Base-by-base conservation (phyloP, 2,888 invertebrate genomes). In the Acanthoscelides obtectus region DNA sequence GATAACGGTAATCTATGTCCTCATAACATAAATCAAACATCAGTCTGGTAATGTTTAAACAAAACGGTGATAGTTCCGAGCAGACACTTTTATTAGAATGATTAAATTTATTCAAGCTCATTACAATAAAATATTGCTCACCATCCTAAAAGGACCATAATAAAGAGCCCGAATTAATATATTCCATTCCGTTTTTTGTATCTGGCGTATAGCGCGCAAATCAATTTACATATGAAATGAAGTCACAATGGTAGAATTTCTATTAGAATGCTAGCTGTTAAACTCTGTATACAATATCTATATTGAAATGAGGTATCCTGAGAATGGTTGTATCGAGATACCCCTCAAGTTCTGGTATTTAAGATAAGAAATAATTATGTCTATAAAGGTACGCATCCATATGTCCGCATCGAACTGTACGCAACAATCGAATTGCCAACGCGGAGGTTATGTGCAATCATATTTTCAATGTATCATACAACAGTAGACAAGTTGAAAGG, bases 121-220 rank as follows among this genome's bases (percentile, higher is more conserved):
- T 74, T 74, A 73, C 71, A 72, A 74, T 74, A 74, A 73, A 71
- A 69, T 73, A 74, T 71, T 65, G 71, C 65, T 6, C 45, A 45
- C 45, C 45, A 45, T 45, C 45, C 45, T 12, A 45, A 12, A n/a
- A 45, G 45, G 45, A 45, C 45, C 17, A 45, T 45, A 45, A 45
- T 12, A 45, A 45, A 12, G 17, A 45, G 45, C 17, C 12, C 17
- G 5, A 6, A 45, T 45, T 45, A 45, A 45, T 45, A 45, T 45
- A 45, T 45, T 45, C 45, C 45, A 12, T 45, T 45, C 12, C 3
- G 6, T 45, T 45, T 45, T 45, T 45, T 45, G 8, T 45, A 45
- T 45, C 45, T 45, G 45, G 45, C 45, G 45, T 45, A 45, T 45
- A 45, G 45, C 45, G 45, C 45, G 1, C 45, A 45, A 45, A 45